A percentile compares a stretch with the other conserved stretches of the same genome.
Evolutionary conservation across 1,140 invertebrate genomes (phyloP).

Genomic region (Octopus sinensis): DNA sequence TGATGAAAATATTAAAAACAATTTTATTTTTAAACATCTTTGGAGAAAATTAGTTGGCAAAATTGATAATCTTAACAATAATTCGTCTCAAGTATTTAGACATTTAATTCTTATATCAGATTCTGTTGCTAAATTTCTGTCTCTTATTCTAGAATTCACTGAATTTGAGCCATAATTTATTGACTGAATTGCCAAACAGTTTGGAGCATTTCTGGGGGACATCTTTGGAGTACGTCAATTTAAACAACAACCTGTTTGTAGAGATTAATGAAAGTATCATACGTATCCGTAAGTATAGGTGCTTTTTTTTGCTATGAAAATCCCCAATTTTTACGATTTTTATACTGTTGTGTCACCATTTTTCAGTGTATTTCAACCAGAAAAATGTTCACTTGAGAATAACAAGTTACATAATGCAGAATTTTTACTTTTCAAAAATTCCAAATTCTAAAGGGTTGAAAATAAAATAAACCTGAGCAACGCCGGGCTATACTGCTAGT

Average conservation of each 20-base stretch:
- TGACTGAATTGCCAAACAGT: slow-evolving; percentile 38
- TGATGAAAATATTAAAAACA: not conserved
- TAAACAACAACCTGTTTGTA: slow-evolving; percentile 69
- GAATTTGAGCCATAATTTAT: slow-evolving; percentile 38
- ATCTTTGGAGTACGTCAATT: slow-evolving; percentile 29
- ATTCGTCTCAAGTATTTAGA: too few species aligned
- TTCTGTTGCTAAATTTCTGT: not conserved
- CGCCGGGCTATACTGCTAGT: too few species aligned
- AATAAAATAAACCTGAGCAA: too few species aligned
- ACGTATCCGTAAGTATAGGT: slow-evolving; percentile 65
- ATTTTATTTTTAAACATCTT: slow-evolving; percentile 1
- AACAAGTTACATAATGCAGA: too few species aligned
- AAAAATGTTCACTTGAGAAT: too few species aligned
- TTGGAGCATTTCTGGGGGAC: slow-evolving; percentile 44
- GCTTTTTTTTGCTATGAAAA: not conserved
- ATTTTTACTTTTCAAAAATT: too few species aligned
- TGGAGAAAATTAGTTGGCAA: not conserved
- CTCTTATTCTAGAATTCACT: slow-evolving; percentile 31
- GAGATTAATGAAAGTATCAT: slow-evolving; percentile 80
- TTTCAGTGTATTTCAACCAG: too few species aligned
- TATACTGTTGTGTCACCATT: too few species aligned
- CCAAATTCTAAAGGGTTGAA: too few species aligned
- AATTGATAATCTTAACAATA: not conserved
- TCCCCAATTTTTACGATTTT: too few species aligned
- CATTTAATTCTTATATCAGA: too few species aligned